Percentiles rank a stretch among this genome's conserved stretches.
Conservation (phyloP, 2,888 invertebrate genomes). For the Drosophila mimetica region DNA sequence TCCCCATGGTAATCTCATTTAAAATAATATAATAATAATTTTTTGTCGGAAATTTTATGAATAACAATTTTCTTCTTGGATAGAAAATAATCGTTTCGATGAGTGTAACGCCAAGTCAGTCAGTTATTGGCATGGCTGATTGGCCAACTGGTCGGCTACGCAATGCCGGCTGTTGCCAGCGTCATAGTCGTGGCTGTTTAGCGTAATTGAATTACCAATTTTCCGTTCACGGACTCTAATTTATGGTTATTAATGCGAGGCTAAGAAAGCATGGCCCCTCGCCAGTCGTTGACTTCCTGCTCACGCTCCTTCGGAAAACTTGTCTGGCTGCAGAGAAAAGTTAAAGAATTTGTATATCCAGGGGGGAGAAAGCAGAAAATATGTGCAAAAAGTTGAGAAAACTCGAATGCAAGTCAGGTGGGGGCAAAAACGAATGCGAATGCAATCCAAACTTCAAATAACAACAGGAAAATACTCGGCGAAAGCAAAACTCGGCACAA, state of each 20-base stretch:
- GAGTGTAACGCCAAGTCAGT: slow-evolving; percentile 22
- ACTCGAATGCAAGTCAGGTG: slow-evolving; percentile 34
- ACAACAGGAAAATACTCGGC: slow-evolving; percentile 31
- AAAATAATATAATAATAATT: no score
- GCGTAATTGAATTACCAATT: slow-evolving; percentile 74
- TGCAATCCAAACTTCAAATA: slow-evolving; percentile 50
- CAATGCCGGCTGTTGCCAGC: slow-evolving; percentile 38
- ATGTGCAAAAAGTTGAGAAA: slow-evolving; percentile 28
- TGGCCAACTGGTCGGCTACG: slow-evolving; percentile 61
- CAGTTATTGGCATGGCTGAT: slow-evolving; percentile 54
- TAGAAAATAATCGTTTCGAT: no score
- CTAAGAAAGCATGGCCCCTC: neutral
- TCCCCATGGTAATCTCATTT: no score
- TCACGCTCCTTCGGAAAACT: slow-evolving; percentile 20
- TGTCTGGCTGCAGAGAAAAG: slow-evolving; percentile 25
- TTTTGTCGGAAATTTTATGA: no score
- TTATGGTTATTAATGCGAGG: slow-evolving; percentile 69
- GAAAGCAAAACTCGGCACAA: slow-evolving; percentile 31
- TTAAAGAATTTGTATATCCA: slow-evolving; percentile 29
- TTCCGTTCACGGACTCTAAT: slow-evolving; percentile 44
- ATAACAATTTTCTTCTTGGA: no score
- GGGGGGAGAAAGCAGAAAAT: slow-evolving; percentile 18
- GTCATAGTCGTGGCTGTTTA: slow-evolving; percentile 56
- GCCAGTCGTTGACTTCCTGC: slow-evolving; percentile 23
- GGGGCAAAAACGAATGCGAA: slow-evolving; percentile 43